Conservation (phyloP, 2,888 invertebrate genomes). For the Limnephilus auricula region DNA sequence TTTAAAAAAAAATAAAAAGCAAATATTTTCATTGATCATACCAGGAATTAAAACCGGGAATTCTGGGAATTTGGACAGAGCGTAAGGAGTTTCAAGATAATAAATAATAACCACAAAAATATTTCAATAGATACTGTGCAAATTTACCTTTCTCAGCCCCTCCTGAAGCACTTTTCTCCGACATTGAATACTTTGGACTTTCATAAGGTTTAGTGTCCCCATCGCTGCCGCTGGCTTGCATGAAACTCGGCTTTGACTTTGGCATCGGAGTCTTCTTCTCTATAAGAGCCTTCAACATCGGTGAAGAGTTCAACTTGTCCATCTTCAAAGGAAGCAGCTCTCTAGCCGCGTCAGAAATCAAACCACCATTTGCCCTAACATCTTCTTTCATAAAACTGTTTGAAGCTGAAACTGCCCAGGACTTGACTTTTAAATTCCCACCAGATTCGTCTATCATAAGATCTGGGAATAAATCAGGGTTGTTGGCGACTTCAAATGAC, state of each 20-base stretch:
- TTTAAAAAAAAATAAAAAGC: no score
- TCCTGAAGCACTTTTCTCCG: background rate
- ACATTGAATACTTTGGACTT: conserved; percentile 30
- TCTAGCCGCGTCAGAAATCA: background rate
- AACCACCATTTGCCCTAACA: background rate
- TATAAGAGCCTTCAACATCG: conserved; percentile 68
- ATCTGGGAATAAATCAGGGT: background rate
- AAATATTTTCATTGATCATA: background rate
- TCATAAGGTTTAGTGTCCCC: background rate
- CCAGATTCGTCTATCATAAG: background rate
- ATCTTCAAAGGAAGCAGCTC: conserved; percentile 13
- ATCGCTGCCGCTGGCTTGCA: background rate
- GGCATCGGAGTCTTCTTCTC: conserved; percentile 60
- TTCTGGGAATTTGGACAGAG: background rate
- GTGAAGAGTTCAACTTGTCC: conserved; percentile 65
- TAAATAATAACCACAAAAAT: background rate
- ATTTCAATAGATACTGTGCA: conserved; percentile 10
- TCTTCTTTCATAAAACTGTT: background rate
- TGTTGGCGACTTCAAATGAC: background rate
- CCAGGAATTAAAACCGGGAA: background rate
- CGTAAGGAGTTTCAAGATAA: background rate
- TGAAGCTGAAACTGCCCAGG: background rate
- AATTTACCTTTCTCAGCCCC: conserved; percentile 70
- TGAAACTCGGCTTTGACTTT: conserved; percentile 51
- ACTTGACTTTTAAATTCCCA: background rate